Percentiles rank a stretch among this genome's conserved stretches.
Conservation (phyloP, 1,140 invertebrate species). For the Eurytemora carolleeae region DNA sequence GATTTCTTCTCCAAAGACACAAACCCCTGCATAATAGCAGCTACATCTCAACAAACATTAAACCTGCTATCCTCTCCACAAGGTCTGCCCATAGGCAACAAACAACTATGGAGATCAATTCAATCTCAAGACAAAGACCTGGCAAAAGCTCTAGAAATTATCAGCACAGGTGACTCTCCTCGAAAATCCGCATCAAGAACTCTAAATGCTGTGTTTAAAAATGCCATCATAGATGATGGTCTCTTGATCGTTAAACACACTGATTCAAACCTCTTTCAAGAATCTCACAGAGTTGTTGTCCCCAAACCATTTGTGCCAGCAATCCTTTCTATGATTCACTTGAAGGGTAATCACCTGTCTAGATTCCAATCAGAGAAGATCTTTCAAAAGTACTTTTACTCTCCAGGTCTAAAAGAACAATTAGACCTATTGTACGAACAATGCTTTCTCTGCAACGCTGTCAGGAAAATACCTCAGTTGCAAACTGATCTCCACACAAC, state of each 20-base stretch:
- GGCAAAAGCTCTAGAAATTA: background rate
- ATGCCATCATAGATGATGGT: background rate
- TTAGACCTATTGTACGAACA: background rate
- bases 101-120: background rate
- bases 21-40: background rate
- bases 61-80: background rate
- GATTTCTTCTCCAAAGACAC: background rate
- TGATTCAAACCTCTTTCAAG: background rate
- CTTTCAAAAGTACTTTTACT: background rate
- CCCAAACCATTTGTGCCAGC: background rate
- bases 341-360: background rate
- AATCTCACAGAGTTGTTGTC: background rate
- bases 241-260: background rate
- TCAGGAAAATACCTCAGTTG: background rate
- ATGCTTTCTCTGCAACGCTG: background rate
- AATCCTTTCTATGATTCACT: background rate
- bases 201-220: background rate
- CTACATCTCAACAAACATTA: background rate
- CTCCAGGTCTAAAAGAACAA: background rate
- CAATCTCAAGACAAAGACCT: background rate
- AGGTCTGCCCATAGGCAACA: background rate
- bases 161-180: background rate
- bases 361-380: background rate
- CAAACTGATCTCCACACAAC: too few species aligned
- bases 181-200: background rate